These are phyloP conservation scores for Parazoanthus darwini DNA, from an alignment of 92 coral and sea anemone genomes.

Conservation along the genomic window DNA sequence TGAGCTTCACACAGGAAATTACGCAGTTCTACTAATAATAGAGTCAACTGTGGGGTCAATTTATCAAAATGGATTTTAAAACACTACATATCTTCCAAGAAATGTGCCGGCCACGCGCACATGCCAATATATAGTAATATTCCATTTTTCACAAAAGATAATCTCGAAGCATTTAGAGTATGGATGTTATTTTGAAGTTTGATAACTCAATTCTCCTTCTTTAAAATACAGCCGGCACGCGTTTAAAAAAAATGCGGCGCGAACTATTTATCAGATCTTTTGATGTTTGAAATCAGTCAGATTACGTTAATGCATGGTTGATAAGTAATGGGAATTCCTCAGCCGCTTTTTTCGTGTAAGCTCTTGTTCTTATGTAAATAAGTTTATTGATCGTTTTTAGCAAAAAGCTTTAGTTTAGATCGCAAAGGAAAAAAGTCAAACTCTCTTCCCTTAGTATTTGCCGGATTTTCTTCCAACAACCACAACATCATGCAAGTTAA, in stretches of 20 bases:
- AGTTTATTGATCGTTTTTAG: no score
- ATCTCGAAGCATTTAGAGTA: background rate
- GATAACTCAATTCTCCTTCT: background rate
- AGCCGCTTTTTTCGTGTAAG: background rate
- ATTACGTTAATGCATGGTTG: background rate
- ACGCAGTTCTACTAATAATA: slow-evolving; percentile 10
- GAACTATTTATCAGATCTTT: background rate
- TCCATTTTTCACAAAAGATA: background rate
- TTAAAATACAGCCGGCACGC: background rate
- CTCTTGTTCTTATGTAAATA: background rate
- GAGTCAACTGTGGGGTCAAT: slow-evolving; percentile 4
- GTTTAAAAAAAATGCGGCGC: background rate
- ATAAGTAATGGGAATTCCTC: background rate
- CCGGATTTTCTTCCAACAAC: background rate
- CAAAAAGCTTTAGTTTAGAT: no score
- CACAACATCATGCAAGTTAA: slow-evolving; percentile 23
- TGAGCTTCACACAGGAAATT: slow-evolving; percentile 19
- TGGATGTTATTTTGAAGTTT: background rate
- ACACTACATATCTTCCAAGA: background rate
- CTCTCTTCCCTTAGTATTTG: no score
- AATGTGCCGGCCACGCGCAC: slow-evolving; percentile 20
- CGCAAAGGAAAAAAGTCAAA: background rate
- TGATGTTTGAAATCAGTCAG: background rate
- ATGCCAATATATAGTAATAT: background rate
- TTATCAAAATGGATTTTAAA: slow-evolving; percentile 35